Conservation (phyloP, 2,888 invertebrate species). For the Dione vanillae region DNA sequence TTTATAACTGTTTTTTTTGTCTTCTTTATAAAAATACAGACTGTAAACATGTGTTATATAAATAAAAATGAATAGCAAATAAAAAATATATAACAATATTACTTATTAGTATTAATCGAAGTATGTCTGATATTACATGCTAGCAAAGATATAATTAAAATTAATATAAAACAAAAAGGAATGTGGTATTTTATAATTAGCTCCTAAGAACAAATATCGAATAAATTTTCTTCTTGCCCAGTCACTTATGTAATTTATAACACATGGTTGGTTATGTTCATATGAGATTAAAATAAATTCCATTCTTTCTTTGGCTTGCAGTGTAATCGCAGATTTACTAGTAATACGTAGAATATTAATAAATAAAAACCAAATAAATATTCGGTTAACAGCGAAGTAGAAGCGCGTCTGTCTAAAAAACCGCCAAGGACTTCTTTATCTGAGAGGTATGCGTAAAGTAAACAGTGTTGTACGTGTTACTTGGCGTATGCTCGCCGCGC, state of each 20-base stretch:
- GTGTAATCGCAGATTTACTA: conserved; percentile 41
- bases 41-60: background rate
- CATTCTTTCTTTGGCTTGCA: background rate
- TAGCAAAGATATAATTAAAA: background rate
- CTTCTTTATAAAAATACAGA: background rate
- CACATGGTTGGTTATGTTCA: background rate
- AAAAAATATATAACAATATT: conserved; percentile 60
- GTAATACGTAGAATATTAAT: conserved; percentile 53
- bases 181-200: background rate
- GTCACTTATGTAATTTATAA: conserved; percentile 7
- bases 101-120: background rate
- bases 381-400: conserved; percentile 55
- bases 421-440: conserved; percentile 82
- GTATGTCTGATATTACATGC: background rate
- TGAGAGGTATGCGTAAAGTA: conserved; percentile 78
- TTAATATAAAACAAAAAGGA: background rate
- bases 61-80: conserved; percentile 48
- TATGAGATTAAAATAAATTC: background rate
- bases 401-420: conserved; percentile 69
- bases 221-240: background rate
- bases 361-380: conserved; percentile 65
- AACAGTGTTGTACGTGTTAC: conserved; percentile 76
- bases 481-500: conserved; percentile 63
- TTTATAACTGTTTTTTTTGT: conserved; percentile 13
- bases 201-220: background rate